Base-by-base conservation (phyloP, 2,113 vertebrate species). In the Thermophis baileyi region DNA sequence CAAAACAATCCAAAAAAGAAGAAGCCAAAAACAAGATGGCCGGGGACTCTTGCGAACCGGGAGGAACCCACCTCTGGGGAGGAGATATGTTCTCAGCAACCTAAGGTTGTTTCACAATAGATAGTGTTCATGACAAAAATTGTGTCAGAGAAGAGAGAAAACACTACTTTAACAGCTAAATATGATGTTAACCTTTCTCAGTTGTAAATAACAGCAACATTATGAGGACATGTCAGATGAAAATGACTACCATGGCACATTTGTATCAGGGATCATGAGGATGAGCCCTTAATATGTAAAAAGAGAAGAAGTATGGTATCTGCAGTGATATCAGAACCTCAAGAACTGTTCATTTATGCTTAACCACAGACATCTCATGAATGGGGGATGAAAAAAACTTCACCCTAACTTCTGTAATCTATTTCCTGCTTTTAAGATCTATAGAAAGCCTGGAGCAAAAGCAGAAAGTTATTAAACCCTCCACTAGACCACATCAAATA, bases 391-490 rank as follows among this genome's bases (percentile, higher is more conserved):
- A 49, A 46, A 27, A 57, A 27, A 9, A 1, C 40, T 16, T 6
- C 63, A 91, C n/a, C 18, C 63, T 91, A 91, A 89, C 90, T 93
- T 93, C 90, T 91, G 87, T 85, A 91, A 89, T 93, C 90, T 91
- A 85, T 89, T 93, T 93, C n/a, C 93, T 93, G 90, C 90, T 89
- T 91, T 91, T 85, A 54, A 93, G 87, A 88, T 91, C 90, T 89
- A 53, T 93, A 91, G 53, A 93, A 57, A 89, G 93, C 90, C 90
- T 89, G 87, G 46, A 93, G 90, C 87, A 93, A 93, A 54, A 88
- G 88, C 47, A 89, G 87, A 91, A 91, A 91, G 87, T 88, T 93
- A 89, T 89, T 93, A 90, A 93, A 85, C 69, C 25, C 53, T n/a
- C 53, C 53, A 55, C 69, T 85, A 60, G 87, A 93, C 90, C 90